These are phyloP conservation scores for Novumbra hubbsi DNA, from an alignment of 2,797 vertebrate genomes.

Conservation along the genomic window DNA sequence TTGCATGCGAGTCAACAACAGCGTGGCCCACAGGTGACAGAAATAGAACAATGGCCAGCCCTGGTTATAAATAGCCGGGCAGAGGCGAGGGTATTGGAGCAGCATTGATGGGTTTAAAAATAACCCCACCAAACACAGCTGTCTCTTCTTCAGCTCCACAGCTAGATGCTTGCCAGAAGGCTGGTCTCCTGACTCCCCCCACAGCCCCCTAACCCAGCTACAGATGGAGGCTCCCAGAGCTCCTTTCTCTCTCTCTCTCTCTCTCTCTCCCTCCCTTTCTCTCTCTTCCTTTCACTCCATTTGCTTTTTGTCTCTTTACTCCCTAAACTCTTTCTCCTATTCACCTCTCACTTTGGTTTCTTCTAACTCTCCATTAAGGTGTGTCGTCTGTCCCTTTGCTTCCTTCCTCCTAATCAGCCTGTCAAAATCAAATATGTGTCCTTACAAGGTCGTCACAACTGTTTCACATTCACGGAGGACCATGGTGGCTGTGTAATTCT, in stretches of 20 bases:
- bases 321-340: slow-evolving; percentile 44
- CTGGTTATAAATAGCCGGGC: slow-evolving; percentile 99
- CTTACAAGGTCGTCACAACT: not conserved
- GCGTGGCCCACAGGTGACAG: slow-evolving; percentile 95
- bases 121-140: slow-evolving; percentile 99
- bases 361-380: not conserved
- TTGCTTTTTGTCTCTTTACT: slow-evolving; percentile 17
- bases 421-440: not conserved
- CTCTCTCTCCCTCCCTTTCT: no score
- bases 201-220: slow-evolving; percentile 27
- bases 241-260: slow-evolving; percentile 28
- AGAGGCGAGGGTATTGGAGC: slow-evolving; percentile 95
- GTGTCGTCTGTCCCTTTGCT: not conserved
- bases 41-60: slow-evolving; percentile 99
- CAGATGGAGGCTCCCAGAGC: slow-evolving; percentile 56
- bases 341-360: not conserved
- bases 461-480: not conserved
- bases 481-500: not conserved
- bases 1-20: slow-evolving; percentile 99
- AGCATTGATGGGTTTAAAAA: slow-evolving; percentile 99
- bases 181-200: slow-evolving; percentile 74
- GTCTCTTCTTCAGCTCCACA: slow-evolving; percentile 86
- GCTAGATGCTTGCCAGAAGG: slow-evolving; percentile 67
- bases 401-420: not conserved
- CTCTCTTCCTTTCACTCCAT: slow-evolving; percentile 11